phyloP scores from a whole-genome alignment of 2,797 vertebrate species.

The Leptoclinus maculatus region DNA sequence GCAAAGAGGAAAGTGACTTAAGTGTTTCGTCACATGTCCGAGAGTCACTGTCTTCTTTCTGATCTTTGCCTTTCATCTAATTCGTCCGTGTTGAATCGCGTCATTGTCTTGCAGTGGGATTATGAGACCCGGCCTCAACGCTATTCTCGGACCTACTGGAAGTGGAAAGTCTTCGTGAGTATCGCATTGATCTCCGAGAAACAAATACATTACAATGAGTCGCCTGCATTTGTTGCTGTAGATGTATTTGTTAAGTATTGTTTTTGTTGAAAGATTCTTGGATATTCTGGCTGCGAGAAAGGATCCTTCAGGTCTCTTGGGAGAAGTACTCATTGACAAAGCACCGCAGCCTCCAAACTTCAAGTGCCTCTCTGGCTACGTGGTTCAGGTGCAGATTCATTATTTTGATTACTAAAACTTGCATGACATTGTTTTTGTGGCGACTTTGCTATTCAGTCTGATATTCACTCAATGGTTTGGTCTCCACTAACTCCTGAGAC shows the following conservation, averaged over 20 bases:
- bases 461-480: neutral
- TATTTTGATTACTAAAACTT: neutral
- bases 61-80: neutral
- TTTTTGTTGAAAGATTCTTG: conserved; percentile 81
- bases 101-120: conserved; percentile 83
- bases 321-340: conserved; percentile 88
- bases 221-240: neutral
- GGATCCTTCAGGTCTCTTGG: conserved; percentile 86
- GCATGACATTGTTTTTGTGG: neutral
- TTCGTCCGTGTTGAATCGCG: conserved; percentile 11
- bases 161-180: conserved; percentile 91
- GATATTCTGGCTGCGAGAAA: conserved; percentile 89
- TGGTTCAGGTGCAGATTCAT: conserved; percentile 84
- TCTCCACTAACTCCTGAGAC: neutral
- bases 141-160: conserved; percentile 88
- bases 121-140: conserved; percentile 89
- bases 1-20: neutral
- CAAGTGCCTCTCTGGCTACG: conserved; percentile 89
- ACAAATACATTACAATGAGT: neutral
- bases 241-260: neutral
- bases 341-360: conserved; percentile 87
- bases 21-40: neutral
- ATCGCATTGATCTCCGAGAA: neutral
- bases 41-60: neutral
- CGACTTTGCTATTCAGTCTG: neutral